Evolutionary conservation across 2,888 invertebrate genomes (phyloP), one percentile per base, ranked within the genome.

Genomic region (Copidosoma aretas): DNA sequence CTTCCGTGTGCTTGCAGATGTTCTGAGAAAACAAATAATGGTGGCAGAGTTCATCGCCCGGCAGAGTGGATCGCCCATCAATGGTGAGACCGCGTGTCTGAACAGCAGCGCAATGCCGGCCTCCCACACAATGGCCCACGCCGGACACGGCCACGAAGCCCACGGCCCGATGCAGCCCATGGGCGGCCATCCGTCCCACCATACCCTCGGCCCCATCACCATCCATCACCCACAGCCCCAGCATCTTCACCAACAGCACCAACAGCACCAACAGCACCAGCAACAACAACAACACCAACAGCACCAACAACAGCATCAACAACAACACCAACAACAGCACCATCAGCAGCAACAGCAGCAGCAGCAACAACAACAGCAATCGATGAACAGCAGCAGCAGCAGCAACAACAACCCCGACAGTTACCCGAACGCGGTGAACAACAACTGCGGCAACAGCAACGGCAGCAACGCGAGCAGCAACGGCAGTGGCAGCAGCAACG

Each of bases 1-100:
- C 8, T 32, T 43, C 64, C 32, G 60, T 64, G 57, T 49, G 5
- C 32, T 82, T 81, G 0, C 80, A 83, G 83, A 83, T 83, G 82
- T 80, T 79, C 77, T 84, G 80, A 84, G 83, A 81, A 80, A 81
- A 81, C 81, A 78, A 83, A 92, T 91, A 88, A 93, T 93, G 91
- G 93, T 93, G 86, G 93, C 93, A 85, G 93, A 93, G 87, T 91
- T 93, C 85, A 91, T 92, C 81, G 87, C 91, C 84, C 91, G 92
- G 81, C 91, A 85, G 77, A 89, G 87, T 86, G 88, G 88, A 83
- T 89, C 89, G 80, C 89, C 89, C 78, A 88, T 89, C 76, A 89
- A 89, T 85, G 89, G 89, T 88, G 89, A 89, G 86, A 87, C 89
- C 75, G 88, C 89, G 77, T 87, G 86, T 77, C 80, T 88, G 78